A percentile compares a stretch with the other conserved stretches of the same genome.
Evolutionary conservation across 2,888 invertebrate species (phyloP).

Genomic region (Agapetus fuscipes): DNA sequence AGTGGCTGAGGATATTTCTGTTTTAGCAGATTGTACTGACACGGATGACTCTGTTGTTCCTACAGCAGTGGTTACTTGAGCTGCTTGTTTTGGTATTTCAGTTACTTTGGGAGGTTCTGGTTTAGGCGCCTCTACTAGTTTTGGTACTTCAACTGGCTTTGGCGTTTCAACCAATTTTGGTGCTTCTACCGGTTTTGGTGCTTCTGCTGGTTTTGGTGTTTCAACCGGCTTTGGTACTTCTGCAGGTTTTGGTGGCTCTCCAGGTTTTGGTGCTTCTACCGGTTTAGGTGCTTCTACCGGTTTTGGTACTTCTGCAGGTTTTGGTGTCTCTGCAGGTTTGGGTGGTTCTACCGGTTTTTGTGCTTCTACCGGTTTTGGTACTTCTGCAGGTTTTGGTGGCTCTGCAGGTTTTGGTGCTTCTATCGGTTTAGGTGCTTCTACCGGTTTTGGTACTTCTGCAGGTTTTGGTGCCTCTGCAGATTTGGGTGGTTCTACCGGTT

Average conservation of each 20-base stretch:
- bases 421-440: conserved; percentile 22
- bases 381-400: conserved; percentile 15
- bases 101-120: conserved; percentile 27
- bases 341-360: conserved; percentile 11
- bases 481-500: conserved; percentile 8
- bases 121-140: conserved; percentile 12
- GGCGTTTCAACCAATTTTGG: conserved; percentile 19
- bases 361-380: conserved; percentile 21
- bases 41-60: conserved; percentile 16
- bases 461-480: conserved; percentile 23
- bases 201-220: conserved; percentile 25
- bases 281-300: conserved; percentile 20
- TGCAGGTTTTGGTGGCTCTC: conserved; percentile 4
- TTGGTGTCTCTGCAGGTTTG: conserved; percentile 26
- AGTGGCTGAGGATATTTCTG: conserved; percentile 14
- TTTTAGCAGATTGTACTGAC: conserved; percentile 18
- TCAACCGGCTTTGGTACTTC: conserved; percentile 22
- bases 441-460: conserved; percentile 14
- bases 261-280: background rate
- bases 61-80: conserved; percentile 14
- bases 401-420: conserved; percentile 22
- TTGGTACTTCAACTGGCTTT: conserved; percentile 21
- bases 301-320: conserved; percentile 26
- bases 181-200: conserved; percentile 26
- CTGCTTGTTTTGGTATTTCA: conserved; percentile 26